Conservation (phyloP, 2,888 invertebrate genomes). For the Hesperia comma region DNA sequence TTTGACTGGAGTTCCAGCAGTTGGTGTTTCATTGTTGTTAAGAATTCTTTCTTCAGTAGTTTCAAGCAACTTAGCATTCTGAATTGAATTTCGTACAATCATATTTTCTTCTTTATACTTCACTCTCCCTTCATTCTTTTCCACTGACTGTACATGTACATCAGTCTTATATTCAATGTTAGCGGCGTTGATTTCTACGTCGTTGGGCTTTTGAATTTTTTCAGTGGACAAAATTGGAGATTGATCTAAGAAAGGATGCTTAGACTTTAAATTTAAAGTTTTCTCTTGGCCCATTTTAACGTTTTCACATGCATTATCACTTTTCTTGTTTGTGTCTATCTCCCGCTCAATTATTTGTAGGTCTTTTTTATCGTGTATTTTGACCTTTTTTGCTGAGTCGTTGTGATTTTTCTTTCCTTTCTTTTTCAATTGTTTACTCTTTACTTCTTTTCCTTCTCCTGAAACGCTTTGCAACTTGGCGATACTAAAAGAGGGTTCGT, state of each 20-base stretch:
- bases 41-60: not conserved
- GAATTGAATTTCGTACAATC: not conserved
- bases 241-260: slow-evolving; percentile 23
- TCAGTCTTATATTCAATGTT: not conserved
- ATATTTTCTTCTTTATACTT: not conserved
- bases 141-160: not conserved
- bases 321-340: slow-evolving; percentile 8
- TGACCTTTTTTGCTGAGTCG: slow-evolving; percentile 7
- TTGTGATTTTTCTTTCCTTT: slow-evolving; percentile 38
- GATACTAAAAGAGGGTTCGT: no score
- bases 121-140: not conserved
- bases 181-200: not conserved
- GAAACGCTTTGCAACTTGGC: not conserved
- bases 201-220: not conserved
- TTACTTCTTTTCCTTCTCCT: not conserved
- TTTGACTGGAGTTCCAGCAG: not conserved
- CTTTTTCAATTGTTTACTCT: slow-evolving; percentile 32
- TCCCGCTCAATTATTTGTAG: slow-evolving; percentile 6
- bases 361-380: slow-evolving; percentile 10
- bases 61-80: not conserved
- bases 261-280: not conserved
- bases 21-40: not conserved
- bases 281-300: not conserved
- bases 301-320: not conserved
- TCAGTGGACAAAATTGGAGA: slow-evolving; percentile 22